A percentile compares a stretch with the other conserved stretches of the same genome.
Conservation (phyloP, 2,113 vertebrate species). For the Myiagra hebetior region DNA sequence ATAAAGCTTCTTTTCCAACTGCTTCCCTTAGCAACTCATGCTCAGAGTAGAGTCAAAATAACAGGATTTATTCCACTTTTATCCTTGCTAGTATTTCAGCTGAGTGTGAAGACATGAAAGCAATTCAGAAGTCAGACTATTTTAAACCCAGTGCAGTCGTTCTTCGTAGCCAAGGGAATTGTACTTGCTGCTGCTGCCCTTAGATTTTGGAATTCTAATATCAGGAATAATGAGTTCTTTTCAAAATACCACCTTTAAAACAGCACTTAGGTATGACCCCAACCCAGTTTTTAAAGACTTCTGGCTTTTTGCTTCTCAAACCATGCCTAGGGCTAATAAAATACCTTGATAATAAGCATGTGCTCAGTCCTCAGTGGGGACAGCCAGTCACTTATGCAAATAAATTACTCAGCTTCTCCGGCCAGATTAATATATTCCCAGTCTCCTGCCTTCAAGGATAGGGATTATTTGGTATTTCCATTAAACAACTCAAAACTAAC, state of each 20-base stretch:
- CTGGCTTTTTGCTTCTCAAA: not conserved
- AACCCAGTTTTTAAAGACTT: not conserved
- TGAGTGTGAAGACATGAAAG: conserved; percentile 18
- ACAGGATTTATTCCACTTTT: conserved; percentile 38
- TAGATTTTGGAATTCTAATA: not conserved
- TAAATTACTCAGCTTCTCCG: not conserved
- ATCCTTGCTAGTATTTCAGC: conserved; percentile 26
- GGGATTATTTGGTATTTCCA: not conserved
- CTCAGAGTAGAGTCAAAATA: conserved; percentile 10
- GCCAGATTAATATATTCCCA: not conserved
- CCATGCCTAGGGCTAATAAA: not conserved
- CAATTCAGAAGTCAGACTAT: conserved; percentile 6
- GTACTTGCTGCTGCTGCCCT: not conserved
- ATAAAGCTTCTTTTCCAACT: conserved; percentile 29
- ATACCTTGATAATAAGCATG: not conserved
- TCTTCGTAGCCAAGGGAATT: not conserved
- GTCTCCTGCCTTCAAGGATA: not conserved
- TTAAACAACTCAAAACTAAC: not conserved
- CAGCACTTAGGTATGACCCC: not conserved
- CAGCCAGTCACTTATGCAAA: not conserved
- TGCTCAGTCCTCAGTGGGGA: not conserved
- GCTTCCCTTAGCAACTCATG: conserved; percentile 36
- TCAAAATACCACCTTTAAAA: not conserved
- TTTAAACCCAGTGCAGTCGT: not conserved
- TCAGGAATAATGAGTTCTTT: not conserved